Evolutionary conservation across 2,888 invertebrate species (phyloP), one percentile per base, ranked within the genome.

Genomic region (Caenorhabditis sp.): DNA sequence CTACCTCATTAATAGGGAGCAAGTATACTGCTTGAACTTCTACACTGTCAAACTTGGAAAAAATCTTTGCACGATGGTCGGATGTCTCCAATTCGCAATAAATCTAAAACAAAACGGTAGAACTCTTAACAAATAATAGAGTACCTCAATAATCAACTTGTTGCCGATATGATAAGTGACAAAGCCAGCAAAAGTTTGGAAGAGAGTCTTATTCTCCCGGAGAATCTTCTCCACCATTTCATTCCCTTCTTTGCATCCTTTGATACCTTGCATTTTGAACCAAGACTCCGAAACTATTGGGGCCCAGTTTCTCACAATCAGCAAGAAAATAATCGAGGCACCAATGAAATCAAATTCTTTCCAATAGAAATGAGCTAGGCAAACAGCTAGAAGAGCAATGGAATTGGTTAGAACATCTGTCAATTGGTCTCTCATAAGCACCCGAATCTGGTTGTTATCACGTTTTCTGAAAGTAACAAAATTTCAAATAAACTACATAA

Each of bases 381-480:
- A 71, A 4, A 81, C 70, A 3, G 74, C 78, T 24, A 64, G 50
- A 4, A 86, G 77, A 15, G 86, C 83, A n/a, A 84, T 70, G 1
- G 67, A 40, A 24, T 84, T 84, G 1, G 84, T 80, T 6, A 65
- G 20, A 13, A 86, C 77, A 58, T 86, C 85, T 2, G 81, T 83
- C 3, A 62, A 51, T 67, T 86, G 85, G 32, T 85, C 85, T 51
- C 78, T 77, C 80, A 76, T 76, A 9, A 85, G 65, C 11, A 85
- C 84, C 18, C 72, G 24, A 1, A 85, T 78, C 55, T 84, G 80
- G n/a, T 77, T 69, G 11, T 68, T 68, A 3, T 82, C 71, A 15
- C 70, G 35, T 60, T 81, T 70, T 20, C 80, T 80, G 61, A 40
- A 70, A 50, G n/a, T n/a, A n/a, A n/a, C n/a, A n/a, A n/a, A n/a